A percentile compares a stretch with the other conserved stretches of the same genome.
Conservation (phyloP, 1,140 invertebrate genomes). For the Cotesia glomerata region DNA sequence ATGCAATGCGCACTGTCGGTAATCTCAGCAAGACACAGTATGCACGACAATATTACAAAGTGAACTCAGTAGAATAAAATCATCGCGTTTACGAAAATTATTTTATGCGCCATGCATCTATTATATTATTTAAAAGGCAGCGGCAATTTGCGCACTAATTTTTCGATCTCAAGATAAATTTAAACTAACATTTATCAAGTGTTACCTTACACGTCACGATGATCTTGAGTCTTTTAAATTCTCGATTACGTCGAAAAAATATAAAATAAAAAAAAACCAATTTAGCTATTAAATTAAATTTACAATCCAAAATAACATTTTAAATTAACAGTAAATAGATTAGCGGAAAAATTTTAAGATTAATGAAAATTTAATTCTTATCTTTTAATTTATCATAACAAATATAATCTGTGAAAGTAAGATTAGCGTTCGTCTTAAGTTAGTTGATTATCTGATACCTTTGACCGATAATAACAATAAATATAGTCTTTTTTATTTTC, state of each 20-base stretch:
- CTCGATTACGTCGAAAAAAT: neutral
- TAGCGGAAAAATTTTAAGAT: too few species aligned
- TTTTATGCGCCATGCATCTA: too few species aligned
- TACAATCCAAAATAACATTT: too few species aligned
- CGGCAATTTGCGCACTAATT: slow-evolving; percentile 14
- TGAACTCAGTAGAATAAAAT: too few species aligned
- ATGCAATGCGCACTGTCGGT: too few species aligned
- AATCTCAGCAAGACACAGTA: too few species aligned
- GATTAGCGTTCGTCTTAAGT: slow-evolving; percentile 43
- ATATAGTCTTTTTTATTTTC: neutral
- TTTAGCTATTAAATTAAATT: too few species aligned
- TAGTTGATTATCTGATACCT: slow-evolving; percentile 24
- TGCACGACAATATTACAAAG: too few species aligned
- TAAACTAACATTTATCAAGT: slow-evolving; percentile 18
- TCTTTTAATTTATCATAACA: slow-evolving; percentile 31
- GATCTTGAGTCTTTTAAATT: slow-evolving; percentile 12
- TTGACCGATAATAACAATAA: neutral
- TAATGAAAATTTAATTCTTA: slow-evolving; percentile 20
- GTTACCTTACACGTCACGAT: neutral
- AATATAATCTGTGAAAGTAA: slow-evolving; percentile 49
- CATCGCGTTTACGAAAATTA: too few species aligned
- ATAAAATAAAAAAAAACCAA: too few species aligned
- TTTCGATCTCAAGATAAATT: slow-evolving; percentile 2
- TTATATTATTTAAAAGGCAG: neutral
- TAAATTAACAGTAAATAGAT: too few species aligned